These are phyloP conservation scores for Struthio camelus DNA, from an alignment of 2,113 vertebrate genomes.

Conservation along the genomic window DNA sequence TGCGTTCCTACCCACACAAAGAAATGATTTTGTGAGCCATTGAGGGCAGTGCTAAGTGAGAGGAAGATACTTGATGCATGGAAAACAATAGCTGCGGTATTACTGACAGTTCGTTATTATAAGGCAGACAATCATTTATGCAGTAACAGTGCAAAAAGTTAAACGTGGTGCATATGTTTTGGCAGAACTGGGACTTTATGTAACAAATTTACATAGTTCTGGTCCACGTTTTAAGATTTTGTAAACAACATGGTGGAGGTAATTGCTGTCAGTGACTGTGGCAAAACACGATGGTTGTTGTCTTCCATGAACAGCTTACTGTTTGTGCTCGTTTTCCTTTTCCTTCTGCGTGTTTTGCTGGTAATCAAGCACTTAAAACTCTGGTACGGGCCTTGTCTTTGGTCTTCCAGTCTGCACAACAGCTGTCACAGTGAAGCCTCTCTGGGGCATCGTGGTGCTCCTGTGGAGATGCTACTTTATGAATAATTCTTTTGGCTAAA, in stretches of 20 bases:
- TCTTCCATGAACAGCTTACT: not conserved
- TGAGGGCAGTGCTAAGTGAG: not conserved
- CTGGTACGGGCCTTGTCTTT: not conserved
- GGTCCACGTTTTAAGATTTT: not conserved
- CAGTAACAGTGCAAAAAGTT: not conserved
- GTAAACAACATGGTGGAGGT: not conserved
- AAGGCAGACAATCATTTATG: not conserved
- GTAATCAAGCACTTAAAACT: not conserved
- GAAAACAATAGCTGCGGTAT: not conserved
- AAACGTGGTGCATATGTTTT: not conserved
- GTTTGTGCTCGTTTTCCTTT: not conserved
- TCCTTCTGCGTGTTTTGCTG: not conserved
- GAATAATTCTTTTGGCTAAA: not conserved
- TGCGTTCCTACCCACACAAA: not conserved
- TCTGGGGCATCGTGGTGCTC: not conserved
- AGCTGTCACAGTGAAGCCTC: not conserved
- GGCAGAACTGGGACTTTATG: constrained; percentile 1
- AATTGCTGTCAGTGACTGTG: not conserved
- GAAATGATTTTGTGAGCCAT: not conserved
- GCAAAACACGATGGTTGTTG: not conserved
- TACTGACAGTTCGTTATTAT: not conserved
- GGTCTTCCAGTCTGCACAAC: not conserved
- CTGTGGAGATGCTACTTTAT: not conserved
- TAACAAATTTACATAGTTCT: not conserved
- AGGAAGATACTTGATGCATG: not conserved